phyloP scores from a whole-genome alignment of 2,113 vertebrate species.

The Rhinoderma darwinii region DNA sequence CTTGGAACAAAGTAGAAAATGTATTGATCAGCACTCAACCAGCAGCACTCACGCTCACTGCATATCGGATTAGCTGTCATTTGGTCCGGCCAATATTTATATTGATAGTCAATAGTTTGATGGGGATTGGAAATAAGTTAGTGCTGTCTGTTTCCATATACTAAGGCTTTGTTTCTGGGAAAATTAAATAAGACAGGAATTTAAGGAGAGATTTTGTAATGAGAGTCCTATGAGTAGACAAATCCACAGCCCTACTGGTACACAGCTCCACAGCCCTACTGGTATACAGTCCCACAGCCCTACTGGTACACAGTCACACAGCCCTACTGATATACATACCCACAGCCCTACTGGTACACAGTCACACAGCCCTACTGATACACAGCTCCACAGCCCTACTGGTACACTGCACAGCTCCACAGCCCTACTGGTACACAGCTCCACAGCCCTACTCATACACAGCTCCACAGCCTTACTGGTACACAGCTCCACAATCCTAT shows the following conservation, averaged over 20 bases:
- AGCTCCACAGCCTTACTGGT: background rate
- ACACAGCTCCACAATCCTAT: background rate
- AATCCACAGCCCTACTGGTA: background rate
- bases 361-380: background rate
- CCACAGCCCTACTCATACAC: background rate
- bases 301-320: background rate
- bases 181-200: background rate
- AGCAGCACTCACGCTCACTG: background rate
- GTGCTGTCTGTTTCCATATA: background rate
- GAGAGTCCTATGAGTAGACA: background rate
- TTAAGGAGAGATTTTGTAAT: background rate
- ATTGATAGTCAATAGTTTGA: constrained; percentile 2
- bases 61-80: background rate
- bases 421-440: too few relatives aligned
- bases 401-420: too few relatives aligned
- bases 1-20: background rate
- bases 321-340: background rate
- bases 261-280: background rate
- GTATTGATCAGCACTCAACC: constrained; percentile 1
- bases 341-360: too few relatives aligned
- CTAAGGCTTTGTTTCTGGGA: background rate
- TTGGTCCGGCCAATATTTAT: background rate
- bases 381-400: background rate
- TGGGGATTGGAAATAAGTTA: background rate
- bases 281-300: background rate